Evolutionary conservation across 2,797 vertebrate species (phyloP).

Genomic region (Phataginus tricuspis): DNA sequence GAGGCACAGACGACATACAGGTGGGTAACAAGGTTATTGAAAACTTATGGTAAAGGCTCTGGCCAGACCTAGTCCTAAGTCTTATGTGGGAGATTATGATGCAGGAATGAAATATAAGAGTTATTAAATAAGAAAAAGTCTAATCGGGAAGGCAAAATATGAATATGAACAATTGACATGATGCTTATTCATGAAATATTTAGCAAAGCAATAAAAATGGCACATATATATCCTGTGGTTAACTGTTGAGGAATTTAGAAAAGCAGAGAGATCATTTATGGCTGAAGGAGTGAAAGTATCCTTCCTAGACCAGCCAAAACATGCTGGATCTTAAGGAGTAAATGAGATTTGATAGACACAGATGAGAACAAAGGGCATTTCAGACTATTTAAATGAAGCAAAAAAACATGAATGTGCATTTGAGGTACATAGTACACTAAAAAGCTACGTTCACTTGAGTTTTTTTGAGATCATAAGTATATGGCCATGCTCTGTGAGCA

Average conservation of each 20-base stretch:
- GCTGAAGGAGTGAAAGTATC: background rate
- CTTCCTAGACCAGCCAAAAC: background rate
- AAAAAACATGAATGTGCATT: background rate
- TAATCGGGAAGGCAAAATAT: constrained; percentile 19
- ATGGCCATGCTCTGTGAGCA: background rate
- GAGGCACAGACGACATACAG: constrained; percentile 92
- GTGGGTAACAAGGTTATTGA: constrained; percentile 75
- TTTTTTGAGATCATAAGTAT: background rate
- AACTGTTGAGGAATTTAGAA: background rate
- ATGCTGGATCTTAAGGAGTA: background rate
- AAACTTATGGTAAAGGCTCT: background rate
- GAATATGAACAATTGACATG: background rate
- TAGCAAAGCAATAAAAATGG: constrained; percentile 19
- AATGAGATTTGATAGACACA: background rate
- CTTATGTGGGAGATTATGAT: background rate
- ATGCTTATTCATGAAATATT: constrained; percentile 24
- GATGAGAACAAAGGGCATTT: background rate
- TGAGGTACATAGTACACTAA: background rate
- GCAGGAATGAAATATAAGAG: background rate
- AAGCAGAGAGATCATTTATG: background rate
- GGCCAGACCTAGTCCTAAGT: background rate
- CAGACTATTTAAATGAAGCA: background rate
- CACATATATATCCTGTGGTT: background rate
- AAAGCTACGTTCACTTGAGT: background rate
- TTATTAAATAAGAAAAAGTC: background rate